A percentile compares a stretch with the other conserved stretches of the same genome.
Evolutionary conservation across 2,888 invertebrate species (phyloP).

Genomic region (Leptopilina drosophilae): DNA sequence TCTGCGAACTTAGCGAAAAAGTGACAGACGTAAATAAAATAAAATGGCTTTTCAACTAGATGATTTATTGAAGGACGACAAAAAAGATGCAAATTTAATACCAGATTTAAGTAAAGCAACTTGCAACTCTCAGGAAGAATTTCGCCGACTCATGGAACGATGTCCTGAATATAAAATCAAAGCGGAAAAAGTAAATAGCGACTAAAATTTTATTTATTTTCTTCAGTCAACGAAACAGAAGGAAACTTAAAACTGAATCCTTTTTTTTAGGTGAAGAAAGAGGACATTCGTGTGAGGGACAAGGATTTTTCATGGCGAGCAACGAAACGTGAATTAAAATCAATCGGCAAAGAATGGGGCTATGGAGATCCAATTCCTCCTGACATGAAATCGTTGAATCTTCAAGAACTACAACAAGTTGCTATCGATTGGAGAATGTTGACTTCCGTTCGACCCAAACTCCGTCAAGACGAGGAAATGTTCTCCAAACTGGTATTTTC

Average conservation of each 20-base stretch:
- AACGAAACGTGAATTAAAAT: conserved; percentile 84
- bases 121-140: conserved; percentile 89
- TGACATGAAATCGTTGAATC: conserved; percentile 87
- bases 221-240: background rate
- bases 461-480: conserved; percentile 90
- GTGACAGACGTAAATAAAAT: conserved; percentile 49
- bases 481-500: conserved; percentile 80
- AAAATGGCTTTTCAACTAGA: conserved; percentile 85
- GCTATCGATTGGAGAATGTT: conserved; percentile 96
- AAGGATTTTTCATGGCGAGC: conserved; percentile 87
- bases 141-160: conserved; percentile 88
- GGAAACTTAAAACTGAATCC: background rate
- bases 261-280: conserved; percentile 81
- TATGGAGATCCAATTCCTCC: conserved; percentile 89
- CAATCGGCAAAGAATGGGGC: conserved; percentile 81
- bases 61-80: conserved; percentile 86
- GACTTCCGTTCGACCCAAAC: conserved; percentile 90
- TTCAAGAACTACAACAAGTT: conserved; percentile 89
- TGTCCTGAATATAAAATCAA: conserved; percentile 94
- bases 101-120: conserved; percentile 90
- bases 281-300: conserved; percentile 88
- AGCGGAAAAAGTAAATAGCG: conserved; percentile 84
- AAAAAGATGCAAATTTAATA: conserved; percentile 90
- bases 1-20: conserved; percentile 36
- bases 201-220: too few relatives aligned